These are phyloP conservation scores for Crioceris asparagi DNA, from an alignment of 2,888 invertebrate species.

Conservation along the genomic window DNA sequence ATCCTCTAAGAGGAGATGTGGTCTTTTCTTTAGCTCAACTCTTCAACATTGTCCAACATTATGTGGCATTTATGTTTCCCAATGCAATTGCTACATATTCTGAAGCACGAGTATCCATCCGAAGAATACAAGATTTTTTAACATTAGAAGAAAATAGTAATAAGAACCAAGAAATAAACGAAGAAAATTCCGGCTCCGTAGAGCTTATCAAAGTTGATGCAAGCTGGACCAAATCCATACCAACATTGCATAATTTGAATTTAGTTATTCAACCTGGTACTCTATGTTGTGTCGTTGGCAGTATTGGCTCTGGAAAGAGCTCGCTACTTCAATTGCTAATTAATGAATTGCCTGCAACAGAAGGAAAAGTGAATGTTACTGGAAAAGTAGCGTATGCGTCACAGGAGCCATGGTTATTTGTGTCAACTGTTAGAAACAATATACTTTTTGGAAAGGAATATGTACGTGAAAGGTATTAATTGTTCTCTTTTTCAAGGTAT, in stretches of 20 bases:
- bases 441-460: constrained; percentile 65
- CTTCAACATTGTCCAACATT: constrained; percentile 54
- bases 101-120: constrained; percentile 27
- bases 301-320: constrained; percentile 61
- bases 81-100: constrained; percentile 24
- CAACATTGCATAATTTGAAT: constrained; percentile 40
- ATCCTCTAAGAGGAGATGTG: constrained; percentile 46
- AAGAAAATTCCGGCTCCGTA: not conserved
- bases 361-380: constrained; percentile 50
- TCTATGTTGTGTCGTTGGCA: constrained; percentile 42
- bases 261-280: constrained; percentile 40
- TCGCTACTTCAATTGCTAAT: constrained; percentile 59
- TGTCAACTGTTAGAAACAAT: constrained; percentile 63
- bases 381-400: constrained; percentile 61
- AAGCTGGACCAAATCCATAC: not conserved
- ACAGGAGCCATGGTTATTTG: constrained; percentile 74
- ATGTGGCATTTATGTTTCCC: constrained; percentile 27
- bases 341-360: constrained; percentile 53
- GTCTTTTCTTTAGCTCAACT: constrained; percentile 71
- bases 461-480: constrained; percentile 39
- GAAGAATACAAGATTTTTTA: constrained; percentile 26
- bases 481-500: not conserved
- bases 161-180: not conserved
- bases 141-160: constrained; percentile 7
- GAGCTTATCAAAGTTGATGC: not conserved